Evolutionary conservation across 64 coral and sea anemone genomes (phyloP), one percentile per base, ranked within the genome.

Genomic region (Pachyseris speciosa): DNA sequence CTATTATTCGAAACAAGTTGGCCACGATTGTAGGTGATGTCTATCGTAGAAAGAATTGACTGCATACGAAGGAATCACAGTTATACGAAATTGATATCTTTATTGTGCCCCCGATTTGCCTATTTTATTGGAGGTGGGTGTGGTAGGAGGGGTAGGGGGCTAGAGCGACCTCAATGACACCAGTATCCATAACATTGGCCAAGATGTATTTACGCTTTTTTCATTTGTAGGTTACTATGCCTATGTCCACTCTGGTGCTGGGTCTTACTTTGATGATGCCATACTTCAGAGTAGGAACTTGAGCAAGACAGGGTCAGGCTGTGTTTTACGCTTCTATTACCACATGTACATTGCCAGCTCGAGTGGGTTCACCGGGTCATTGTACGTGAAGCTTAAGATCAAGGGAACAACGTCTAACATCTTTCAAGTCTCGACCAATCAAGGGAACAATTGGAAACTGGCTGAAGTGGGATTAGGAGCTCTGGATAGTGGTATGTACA

Each of bases 191-290:
- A n/a, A n/a, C n/a, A n/a, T n/a, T n/a, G n/a, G n/a, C 34, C 4
- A n/a, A 0, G 42, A 36, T 27, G 29, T 50, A 17, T 8, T 25
- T 69, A 22, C 39, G 42, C 15, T 3, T 36, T 6, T 74, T 78
- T 67, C 41, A 39, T 15, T 98, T 75, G 0, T 33, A 99, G 97
- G 97, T 42, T 86, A 93, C 79, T 99, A 99, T 58, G 91, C 95
- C 1, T 99, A 99, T 64, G 90, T 99, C 7, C 94, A 99, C 42
- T 91, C 94, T 69, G 94, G 94, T 22, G 78, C 90, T 13, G 97
- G 97, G 20, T 80, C 90, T 2, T 95, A 85, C 72, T 84, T 93
- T 28, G 89, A 93, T 57, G 88, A 45, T 3, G 97, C 94, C 9
- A 94, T 41, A 15, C 73, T 99, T 34, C 78, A 90, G 37, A 85